A percentile compares a stretch with the other conserved stretches of the same genome.
Evolutionary conservation across 2,797 vertebrate genomes (phyloP).

Genomic region (Chaetodon trifasciatus): DNA sequence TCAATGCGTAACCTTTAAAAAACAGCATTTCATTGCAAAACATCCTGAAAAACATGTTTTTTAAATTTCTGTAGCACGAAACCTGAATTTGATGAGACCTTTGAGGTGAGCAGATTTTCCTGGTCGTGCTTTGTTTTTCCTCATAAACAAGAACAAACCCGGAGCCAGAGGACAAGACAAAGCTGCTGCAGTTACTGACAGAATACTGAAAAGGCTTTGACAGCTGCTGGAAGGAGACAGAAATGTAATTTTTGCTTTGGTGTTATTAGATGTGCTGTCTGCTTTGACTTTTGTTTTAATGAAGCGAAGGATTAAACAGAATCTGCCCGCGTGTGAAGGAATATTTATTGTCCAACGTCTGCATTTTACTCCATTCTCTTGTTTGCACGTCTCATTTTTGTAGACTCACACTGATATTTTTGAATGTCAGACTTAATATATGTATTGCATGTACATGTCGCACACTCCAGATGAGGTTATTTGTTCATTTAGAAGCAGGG

Average conservation of each 20-base stretch:
- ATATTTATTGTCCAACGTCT: neutral
- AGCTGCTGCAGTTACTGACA: conserved; percentile 2
- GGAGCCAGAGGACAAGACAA: conserved; percentile 3
- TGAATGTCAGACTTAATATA: neutral
- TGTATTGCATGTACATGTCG: no score
- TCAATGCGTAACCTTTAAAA: neutral
- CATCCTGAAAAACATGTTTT: conserved; percentile 4
- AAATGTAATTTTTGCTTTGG: conserved; percentile 6
- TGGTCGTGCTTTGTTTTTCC: conserved; percentile 5
- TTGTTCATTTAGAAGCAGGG: no score
- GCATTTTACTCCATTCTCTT: neutral
- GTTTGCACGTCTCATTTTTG: neutral
- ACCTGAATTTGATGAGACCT: neutral
- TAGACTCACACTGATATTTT: neutral
- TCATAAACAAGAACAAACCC: conserved; percentile 15
- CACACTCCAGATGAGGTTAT: no score
- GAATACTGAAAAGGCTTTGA: conserved; percentile 13
- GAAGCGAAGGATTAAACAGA: neutral
- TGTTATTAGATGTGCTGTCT: conserved; percentile 12
- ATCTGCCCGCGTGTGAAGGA: neutral
- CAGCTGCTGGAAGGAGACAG: conserved; percentile 23
- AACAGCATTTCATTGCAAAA: conserved; percentile 10
- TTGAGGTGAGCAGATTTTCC: neutral
- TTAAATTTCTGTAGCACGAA: neutral
- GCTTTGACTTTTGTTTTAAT: conserved; percentile 10